These are phyloP conservation scores for Choristoneura fumiferana DNA, from an alignment of 1,140 invertebrate genomes.

Conservation along the genomic window DNA sequence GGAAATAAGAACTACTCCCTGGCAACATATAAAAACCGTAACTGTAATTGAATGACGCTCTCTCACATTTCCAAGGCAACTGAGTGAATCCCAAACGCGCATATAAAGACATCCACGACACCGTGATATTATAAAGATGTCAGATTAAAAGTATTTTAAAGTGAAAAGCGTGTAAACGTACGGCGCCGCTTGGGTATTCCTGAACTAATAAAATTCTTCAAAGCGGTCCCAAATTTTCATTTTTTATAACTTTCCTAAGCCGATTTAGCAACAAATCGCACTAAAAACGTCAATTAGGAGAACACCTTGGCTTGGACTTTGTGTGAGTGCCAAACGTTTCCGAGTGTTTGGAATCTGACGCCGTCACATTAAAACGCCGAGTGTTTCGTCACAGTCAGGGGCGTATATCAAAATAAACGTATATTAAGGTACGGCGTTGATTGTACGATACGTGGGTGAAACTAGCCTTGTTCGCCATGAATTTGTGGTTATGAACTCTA, in stretches of 20 bases:
- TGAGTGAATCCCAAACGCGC: neutral
- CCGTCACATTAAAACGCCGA: neutral
- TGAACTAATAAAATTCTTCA: neutral
- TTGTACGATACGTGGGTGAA: conserved; percentile 11
- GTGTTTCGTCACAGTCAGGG: conserved; percentile 9
- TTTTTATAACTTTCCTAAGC: neutral
- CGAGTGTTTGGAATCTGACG: neutral
- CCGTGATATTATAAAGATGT: conserved; percentile 1
- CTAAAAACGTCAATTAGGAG: neutral
- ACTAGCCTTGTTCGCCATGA: conserved; percentile 2
- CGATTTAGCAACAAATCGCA: neutral
- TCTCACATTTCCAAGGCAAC: conserved; percentile 5
- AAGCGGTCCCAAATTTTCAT: neutral
- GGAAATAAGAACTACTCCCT: conserved; percentile 15
- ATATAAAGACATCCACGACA: neutral
- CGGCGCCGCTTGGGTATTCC: neutral
- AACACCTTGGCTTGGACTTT: neutral
- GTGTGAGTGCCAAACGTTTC: conserved; percentile 5
- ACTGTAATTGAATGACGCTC: conserved; percentile 16
- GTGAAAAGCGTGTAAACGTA: neutral
- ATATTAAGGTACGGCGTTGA: neutral
- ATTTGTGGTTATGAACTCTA: neutral
- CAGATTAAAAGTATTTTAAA: conserved; percentile 17
- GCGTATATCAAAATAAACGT: conserved; percentile 16
- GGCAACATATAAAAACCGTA: conserved; percentile 4